Base-by-base conservation (phyloP, 2,888 invertebrate species). In the Ophioninae sp. region DNA sequence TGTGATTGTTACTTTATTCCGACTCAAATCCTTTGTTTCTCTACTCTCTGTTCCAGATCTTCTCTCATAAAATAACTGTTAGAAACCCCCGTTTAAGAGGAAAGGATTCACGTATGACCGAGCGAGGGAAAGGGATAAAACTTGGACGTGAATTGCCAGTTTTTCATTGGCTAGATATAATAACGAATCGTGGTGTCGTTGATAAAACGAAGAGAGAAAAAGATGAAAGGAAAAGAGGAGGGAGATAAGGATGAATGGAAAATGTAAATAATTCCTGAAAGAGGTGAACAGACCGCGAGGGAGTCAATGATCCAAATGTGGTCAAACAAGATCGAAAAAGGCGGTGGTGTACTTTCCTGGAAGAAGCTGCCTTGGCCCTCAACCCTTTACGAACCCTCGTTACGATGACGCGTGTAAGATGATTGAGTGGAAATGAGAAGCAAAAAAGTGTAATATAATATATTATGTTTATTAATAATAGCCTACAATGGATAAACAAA, bases 361-460 rank as follows among this genome's bases (percentile, higher is more conserved):
- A 79, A 79, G 81, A 77, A 82, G 78, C 76, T 81, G 84, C 74
- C 73, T 77, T 50, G 41, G 61, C 67, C 68, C 56, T 23, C 78
- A 1, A 30, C 67, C 76, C 69, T 65, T 78, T 23, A 69, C 62
- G 79, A 85, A 78, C 23, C 79, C 80, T 75, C 77, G 78, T 76
- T 82, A 82, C 75, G 79, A 84, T 81, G 59, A 69, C 56, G 69
- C 56, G 74, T 69, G 79, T 67, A 79, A 67, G 68, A 79, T 76
- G 44, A 78, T 72, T 56, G 62, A 77, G 65, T 75, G 50, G 73
- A 83, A 77, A 75, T 57, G 68, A 65, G 64, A 67, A 67, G 65
- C 59, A 77, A 59, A 78, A 87, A 88, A 89, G 85, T 92, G 91
- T 92, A 92, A 91, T 89, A 91, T 92, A 92, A 91, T 91, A 92